A percentile compares a stretch with the other conserved stretches of the same genome.
phyloP scores from a whole-genome alignment of 2,797 vertebrate species.

The Sternotherus odoratus region DNA sequence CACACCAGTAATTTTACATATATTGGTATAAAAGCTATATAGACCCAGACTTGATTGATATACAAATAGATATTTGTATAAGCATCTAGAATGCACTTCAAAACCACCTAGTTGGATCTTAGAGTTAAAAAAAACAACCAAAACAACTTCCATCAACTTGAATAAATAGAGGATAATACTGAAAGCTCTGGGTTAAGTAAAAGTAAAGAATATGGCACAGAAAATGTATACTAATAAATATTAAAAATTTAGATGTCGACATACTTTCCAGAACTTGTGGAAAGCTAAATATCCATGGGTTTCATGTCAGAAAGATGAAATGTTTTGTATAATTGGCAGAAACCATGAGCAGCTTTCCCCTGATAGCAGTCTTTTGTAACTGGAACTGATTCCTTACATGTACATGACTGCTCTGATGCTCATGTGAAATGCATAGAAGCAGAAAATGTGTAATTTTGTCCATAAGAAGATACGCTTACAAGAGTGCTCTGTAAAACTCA shows the following conservation, averaged over 20 bases:
- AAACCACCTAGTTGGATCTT: not conserved
- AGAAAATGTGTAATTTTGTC: not conserved
- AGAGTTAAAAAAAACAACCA: not conserved
- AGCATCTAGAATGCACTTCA: not conserved
- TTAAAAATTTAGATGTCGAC: not conserved
- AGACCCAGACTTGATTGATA: not conserved
- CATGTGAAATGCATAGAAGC: not conserved
- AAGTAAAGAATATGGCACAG: not conserved
- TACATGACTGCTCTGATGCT: not conserved
- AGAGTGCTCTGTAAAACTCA: fast-evolving
- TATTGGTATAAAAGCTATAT: not conserved
- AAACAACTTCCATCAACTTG: slow-evolving; percentile 2
- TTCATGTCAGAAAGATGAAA: not conserved
- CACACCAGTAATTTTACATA: not conserved
- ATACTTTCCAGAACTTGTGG: not conserved
- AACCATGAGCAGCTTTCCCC: not conserved
- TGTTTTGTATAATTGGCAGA: not conserved
- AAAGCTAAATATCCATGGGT: not conserved
- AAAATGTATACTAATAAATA: not conserved
- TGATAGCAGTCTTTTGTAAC: not conserved
- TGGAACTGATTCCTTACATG: not conserved
- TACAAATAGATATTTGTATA: not conserved
- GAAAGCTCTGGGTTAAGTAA: slow-evolving; percentile 5
- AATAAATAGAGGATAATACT: not conserved
- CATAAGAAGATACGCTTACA: not conserved